phyloP scores from a whole-genome alignment of 2,113 vertebrate genomes.

The Indicator indicator region DNA sequence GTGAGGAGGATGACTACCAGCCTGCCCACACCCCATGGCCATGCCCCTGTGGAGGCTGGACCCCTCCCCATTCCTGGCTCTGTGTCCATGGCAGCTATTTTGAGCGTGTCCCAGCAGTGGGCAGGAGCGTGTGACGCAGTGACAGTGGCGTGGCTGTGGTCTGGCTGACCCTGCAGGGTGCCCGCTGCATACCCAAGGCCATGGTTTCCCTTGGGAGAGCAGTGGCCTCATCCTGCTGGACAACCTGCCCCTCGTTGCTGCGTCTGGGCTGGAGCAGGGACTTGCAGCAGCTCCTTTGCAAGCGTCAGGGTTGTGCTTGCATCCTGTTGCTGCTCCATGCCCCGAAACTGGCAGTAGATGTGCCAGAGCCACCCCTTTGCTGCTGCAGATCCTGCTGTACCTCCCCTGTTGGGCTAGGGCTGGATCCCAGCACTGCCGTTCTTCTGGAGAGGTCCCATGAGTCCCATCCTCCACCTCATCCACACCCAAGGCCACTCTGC shows the following conservation, averaged over 20 bases:
- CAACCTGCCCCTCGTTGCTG: neutral
- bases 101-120: neutral
- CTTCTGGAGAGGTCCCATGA: neutral
- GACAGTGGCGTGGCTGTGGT: fast-evolving
- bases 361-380: neutral
- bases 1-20: neutral
- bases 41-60: neutral
- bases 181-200: neutral
- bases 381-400: neutral
- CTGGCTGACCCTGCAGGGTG: neutral
- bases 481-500: fast-evolving
- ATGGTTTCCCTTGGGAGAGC: neutral
- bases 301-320: neutral
- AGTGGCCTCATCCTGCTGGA: neutral
- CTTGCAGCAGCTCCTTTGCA: neutral
- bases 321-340: neutral
- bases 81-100: neutral
- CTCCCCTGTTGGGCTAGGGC: neutral
- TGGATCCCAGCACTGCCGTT: neutral
- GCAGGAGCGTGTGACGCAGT: neutral
- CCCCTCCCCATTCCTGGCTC: neutral
- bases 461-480: neutral
- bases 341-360: neutral
- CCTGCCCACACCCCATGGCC: neutral
- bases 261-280: neutral